Conservation (phyloP, 1,140 invertebrate genomes). For the Adelges cooleyi region DNA sequence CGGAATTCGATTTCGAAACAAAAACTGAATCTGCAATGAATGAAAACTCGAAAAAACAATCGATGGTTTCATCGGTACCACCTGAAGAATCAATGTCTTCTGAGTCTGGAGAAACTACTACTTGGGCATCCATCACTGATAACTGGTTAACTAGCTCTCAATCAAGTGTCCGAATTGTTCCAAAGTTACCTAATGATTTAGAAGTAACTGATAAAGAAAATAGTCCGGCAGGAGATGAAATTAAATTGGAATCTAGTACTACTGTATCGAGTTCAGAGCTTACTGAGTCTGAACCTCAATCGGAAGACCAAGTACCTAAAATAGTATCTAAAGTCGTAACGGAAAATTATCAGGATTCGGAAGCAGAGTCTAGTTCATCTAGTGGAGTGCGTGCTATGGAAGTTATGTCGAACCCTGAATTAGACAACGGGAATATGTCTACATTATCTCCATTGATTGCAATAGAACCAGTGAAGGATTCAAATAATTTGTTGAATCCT, state of each 20-base stretch:
- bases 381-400: too few species aligned
- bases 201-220: slow-evolving; percentile 14
- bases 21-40: not conserved
- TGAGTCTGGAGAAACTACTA: not conserved
- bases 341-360: too few species aligned
- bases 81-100: not conserved
- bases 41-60: not conserved
- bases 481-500: not conserved
- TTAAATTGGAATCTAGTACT: not conserved
- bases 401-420: too few species aligned
- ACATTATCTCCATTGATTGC: not conserved
- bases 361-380: not conserved
- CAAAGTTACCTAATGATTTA: slow-evolving; percentile 6
- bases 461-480: not conserved
- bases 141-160: slow-evolving; percentile 1
- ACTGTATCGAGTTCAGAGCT: too few species aligned
- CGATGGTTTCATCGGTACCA: too few species aligned
- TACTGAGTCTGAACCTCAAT: too few species aligned
- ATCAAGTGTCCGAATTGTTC: not conserved
- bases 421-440: not conserved
- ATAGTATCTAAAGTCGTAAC: too few species aligned
- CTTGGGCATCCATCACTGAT: not conserved
- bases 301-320: too few species aligned
- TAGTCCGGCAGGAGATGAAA: not conserved
- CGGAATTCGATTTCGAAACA: slow-evolving; percentile 12